Evolutionary conservation across 2,888 invertebrate genomes (phyloP).

Genomic region (Latheticus oryzae): DNA sequence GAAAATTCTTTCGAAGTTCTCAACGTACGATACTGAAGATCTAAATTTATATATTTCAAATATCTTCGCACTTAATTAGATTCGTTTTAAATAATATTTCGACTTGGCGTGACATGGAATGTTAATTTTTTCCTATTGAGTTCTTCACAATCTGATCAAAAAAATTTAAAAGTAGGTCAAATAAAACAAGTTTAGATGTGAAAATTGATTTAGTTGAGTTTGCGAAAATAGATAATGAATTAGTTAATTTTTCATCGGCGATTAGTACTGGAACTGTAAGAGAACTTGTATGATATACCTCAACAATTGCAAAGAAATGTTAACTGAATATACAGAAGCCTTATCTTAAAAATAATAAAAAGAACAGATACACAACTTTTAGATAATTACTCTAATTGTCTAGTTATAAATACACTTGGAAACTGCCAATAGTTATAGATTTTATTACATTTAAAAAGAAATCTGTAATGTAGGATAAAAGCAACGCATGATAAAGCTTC

Average conservation of each 20-base stretch:
- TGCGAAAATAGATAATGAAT: too few relatives aligned
- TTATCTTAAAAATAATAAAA: slow-evolving; percentile 20
- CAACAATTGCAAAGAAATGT: slow-evolving; percentile 11
- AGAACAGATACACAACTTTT: background rate
- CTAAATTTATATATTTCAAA: too few relatives aligned
- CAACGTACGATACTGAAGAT: slow-evolving; percentile 53
- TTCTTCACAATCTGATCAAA: slow-evolving; percentile 4
- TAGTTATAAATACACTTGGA: slow-evolving; percentile 39
- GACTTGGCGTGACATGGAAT: background rate
- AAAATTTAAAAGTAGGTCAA: slow-evolving; percentile 4
- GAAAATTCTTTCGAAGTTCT: slow-evolving; percentile 61
- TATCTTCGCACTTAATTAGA: slow-evolving; percentile 23
- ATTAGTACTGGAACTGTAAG: slow-evolving; percentile 32
- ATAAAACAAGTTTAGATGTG: slow-evolving; percentile 5
- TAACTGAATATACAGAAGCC: slow-evolving; percentile 25
- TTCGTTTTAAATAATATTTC: background rate
- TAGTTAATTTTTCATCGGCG: too few relatives aligned
- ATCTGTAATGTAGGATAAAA: slow-evolving; percentile 27
- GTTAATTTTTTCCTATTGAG: background rate
- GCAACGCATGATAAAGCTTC: slow-evolving; percentile 41
- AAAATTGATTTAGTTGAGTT: too few relatives aligned
- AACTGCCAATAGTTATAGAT: slow-evolving; percentile 49
- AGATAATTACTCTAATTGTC: slow-evolving; percentile 19
- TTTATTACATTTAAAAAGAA: slow-evolving; percentile 38
- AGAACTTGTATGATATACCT: slow-evolving; percentile 42